Evolutionary conservation across 2,888 invertebrate species (phyloP).

Genomic region (Tanypteryx hageni): DNA sequence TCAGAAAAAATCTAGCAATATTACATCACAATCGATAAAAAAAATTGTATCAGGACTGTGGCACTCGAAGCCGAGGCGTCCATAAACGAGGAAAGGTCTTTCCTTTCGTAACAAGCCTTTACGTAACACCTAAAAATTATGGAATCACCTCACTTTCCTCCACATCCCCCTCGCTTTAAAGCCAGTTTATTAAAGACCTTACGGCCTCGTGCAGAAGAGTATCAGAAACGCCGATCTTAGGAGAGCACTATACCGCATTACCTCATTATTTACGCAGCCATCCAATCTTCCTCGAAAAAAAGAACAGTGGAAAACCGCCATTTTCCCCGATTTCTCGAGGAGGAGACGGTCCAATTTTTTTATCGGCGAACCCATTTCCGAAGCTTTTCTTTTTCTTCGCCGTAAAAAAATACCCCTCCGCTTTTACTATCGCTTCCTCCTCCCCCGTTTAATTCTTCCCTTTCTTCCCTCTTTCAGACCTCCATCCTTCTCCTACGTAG

Average conservation of each 20-base stretch:
- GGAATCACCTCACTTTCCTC: neutral
- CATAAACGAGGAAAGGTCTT: neutral
- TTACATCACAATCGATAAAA: too few relatives aligned
- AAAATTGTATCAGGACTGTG: too few relatives aligned
- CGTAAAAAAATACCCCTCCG: neutral
- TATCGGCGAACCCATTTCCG: slow-evolving; percentile 15
- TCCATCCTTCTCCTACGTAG: neutral
- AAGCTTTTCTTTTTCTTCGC: neutral
- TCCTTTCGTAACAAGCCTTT: neutral
- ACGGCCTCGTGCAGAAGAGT: neutral
- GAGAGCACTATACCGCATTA: slow-evolving; percentile 19
- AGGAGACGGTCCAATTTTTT: slow-evolving; percentile 12
- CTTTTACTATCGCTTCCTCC: slow-evolving; percentile 25
- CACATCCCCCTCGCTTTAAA: neutral
- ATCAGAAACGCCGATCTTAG: slow-evolving; percentile 2
- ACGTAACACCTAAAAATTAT: neutral
- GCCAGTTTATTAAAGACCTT: neutral
- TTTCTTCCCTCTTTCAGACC: neutral
- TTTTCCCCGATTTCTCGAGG: slow-evolving; percentile 18
- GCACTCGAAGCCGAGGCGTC: neutral
- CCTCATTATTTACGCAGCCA: slow-evolving; percentile 24
- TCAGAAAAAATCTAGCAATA: too few relatives aligned
- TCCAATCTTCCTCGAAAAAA: slow-evolving; percentile 6
- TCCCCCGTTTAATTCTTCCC: slow-evolving; percentile 20
- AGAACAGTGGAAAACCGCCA: neutral